Conservation (phyloP, 2,888 invertebrate species). For the Thera britannica region DNA sequence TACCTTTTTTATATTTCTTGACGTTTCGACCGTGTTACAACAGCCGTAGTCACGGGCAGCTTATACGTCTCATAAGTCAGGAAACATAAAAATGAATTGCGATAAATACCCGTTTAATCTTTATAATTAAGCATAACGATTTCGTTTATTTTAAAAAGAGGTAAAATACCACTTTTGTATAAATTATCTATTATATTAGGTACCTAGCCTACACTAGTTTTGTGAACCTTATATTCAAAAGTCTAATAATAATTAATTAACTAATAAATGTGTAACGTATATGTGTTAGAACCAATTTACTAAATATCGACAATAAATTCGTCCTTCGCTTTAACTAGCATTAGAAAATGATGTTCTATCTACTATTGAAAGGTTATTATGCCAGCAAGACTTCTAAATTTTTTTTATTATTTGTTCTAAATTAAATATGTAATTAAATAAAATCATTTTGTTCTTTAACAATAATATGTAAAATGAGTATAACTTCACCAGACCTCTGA, state of each 20-base stretch:
- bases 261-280: conserved; percentile 25
- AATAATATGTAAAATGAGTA: too few species aligned
- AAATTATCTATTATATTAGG: not conserved
- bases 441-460: too few species aligned
- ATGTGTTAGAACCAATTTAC: conserved; percentile 58
- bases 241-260: conserved; percentile 3
- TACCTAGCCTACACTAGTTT: not conserved
- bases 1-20: too few species aligned
- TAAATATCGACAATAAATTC: conserved; percentile 79
- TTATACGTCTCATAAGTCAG: too few species aligned
- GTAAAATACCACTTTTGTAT: not conserved
- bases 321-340: conserved; percentile 83
- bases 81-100: too few species aligned
- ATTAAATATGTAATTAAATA: too few species aligned
- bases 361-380: conserved; percentile 20
- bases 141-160: not conserved
- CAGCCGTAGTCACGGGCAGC: too few species aligned
- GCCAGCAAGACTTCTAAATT: conserved; percentile 6
- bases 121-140: too few species aligned
- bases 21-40: too few species aligned
- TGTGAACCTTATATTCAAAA: not conserved
- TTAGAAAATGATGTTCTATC: conserved; percentile 35
- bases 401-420: too few species aligned
- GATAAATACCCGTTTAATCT: too few species aligned
- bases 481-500: too few species aligned